Base-by-base conservation (phyloP, 2,113 vertebrate species). In the Chascanopsetta lugubris region DNA sequence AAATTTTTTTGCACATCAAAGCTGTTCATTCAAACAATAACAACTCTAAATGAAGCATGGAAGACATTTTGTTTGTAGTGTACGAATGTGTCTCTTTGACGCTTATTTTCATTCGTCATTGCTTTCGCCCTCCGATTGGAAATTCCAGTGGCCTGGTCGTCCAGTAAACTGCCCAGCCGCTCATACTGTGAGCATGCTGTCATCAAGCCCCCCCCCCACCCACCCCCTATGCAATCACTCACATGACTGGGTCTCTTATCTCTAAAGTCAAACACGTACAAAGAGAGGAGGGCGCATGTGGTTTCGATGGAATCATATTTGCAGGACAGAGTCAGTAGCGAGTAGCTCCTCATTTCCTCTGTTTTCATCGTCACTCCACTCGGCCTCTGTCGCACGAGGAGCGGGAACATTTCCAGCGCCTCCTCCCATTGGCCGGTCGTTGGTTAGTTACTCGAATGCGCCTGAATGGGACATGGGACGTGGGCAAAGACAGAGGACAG, bases 261-360 rank as follows among this genome's bases (percentile, higher is more conserved):
- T 61, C 46, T n/a, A 24, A 21, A 15, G 25, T 21, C 56, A 47
- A 46, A 46, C 24, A 22, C 11, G 11, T 46, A 34, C 48, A 24
- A 21, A 20, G 13, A 42, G 30, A 58, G 13, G 1, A 18, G 25
- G 20, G 55, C 75, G 63, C 63, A 55, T 59, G 63, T 54, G 45
- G 34, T 62, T 62, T 51, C 51, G 6, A 38, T 53, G 36, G 32
- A 53, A 61, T 54, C 51, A 49, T 72, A 42, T 70, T 67, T 69
- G 27, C 21, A 6, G 1, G 25, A 49, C 36, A 27, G 54, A 61
- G 54, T 70, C 61, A 57, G 40, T 25, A 53, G 4, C 18, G 54
- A 76, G 55, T 49, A 50, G 36, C 57, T 54, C 13, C 6, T 60
- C 8, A 18, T 45, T 29, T 34, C 45, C 11, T 30, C 42, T 55